A percentile compares a stretch with the other conserved stretches of the same genome.
Evolutionary conservation across 2,888 invertebrate genomes (phyloP).

Genomic region (Artemia sinica): DNA sequence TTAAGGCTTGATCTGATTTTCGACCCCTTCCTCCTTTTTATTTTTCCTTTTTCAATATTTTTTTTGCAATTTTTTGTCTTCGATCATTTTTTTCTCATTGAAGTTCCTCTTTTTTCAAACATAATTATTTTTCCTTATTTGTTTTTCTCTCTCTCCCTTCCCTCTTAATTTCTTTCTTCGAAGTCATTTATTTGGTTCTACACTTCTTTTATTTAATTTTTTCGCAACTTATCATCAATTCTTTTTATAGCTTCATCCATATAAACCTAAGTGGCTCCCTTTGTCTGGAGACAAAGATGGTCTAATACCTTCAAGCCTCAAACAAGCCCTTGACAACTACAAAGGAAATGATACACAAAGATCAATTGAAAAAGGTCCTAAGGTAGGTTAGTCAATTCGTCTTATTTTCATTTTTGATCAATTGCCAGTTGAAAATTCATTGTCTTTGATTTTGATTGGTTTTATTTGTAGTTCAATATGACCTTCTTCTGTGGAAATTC

Average conservation of each 20-base stretch:
- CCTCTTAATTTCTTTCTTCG: too few species aligned
- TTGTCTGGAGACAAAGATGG: conserved; percentile 52
- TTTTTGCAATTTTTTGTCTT: neutral
- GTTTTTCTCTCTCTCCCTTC: too few species aligned
- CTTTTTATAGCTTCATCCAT: conserved; percentile 45
- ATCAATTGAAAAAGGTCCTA: conserved; percentile 14
- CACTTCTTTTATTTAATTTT: conserved; percentile 20
- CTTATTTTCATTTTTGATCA: too few species aligned
- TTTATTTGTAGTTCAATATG: too few species aligned
- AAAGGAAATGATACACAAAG: conserved; percentile 16
- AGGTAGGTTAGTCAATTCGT: conserved; percentile 16
- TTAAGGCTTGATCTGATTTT: too few species aligned
- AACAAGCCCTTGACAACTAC: conserved; percentile 37
- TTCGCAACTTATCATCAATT: too few species aligned
- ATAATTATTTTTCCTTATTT: neutral
- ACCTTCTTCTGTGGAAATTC: too few species aligned
- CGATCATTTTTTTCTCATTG: conserved; percentile 5
- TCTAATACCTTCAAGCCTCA: conserved; percentile 43
- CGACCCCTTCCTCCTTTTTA: too few species aligned
- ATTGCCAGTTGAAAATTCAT: too few species aligned
- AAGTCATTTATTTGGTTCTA: neutral
- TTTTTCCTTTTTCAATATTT: too few species aligned
- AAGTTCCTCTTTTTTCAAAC: neutral
- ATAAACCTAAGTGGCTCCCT: conserved; percentile 44
- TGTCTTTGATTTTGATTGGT: too few species aligned